Percentiles rank a stretch among this genome's conserved stretches.
Conservation (phyloP, 2,888 invertebrate genomes). For the Aleiodes alternator region DNA sequence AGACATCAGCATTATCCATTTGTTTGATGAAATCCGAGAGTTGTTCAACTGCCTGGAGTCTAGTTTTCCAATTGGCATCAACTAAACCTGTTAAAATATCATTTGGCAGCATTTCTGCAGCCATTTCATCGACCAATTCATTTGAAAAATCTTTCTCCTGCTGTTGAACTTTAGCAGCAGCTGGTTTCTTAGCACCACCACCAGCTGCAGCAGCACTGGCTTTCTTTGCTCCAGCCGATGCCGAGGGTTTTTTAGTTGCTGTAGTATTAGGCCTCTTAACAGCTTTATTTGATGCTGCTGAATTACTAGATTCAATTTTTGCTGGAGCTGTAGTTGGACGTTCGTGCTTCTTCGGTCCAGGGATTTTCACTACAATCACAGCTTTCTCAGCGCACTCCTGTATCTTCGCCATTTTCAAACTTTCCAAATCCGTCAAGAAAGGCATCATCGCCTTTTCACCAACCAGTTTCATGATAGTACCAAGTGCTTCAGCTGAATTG, state of each 20-base stretch:
- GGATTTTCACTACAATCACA: conserved; percentile 86
- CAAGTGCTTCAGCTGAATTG: conserved; percentile 93
- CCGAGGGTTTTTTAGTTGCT: conserved; percentile 66
- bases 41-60: conserved; percentile 86
- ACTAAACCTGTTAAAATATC: conserved; percentile 82
- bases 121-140: conserved; percentile 87
- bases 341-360: conserved; percentile 80
- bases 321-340: conserved; percentile 78
- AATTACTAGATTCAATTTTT: conserved; percentile 71
- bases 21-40: conserved; percentile 80
- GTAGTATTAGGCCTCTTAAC: conserved; percentile 65
- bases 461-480: conserved; percentile 94
- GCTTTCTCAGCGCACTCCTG: conserved; percentile 96
- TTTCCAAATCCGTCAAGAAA: conserved; percentile 92
- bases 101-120: conserved; percentile 80
- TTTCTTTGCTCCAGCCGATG: conserved; percentile 65
- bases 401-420: conserved; percentile 93
- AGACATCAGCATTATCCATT: conserved; percentile 80
- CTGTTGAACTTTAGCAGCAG: conserved; percentile 57
- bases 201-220: conserved; percentile 60
- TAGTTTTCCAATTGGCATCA: conserved; percentile 91
- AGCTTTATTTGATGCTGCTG: conserved; percentile 46
- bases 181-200: conserved; percentile 69
- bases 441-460: conserved; percentile 93
- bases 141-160: conserved; percentile 83